Evolutionary conservation across 1,140 invertebrate genomes (phyloP), one percentile per base, ranked within the genome.

Genomic region (Sogatella furcifera): DNA sequence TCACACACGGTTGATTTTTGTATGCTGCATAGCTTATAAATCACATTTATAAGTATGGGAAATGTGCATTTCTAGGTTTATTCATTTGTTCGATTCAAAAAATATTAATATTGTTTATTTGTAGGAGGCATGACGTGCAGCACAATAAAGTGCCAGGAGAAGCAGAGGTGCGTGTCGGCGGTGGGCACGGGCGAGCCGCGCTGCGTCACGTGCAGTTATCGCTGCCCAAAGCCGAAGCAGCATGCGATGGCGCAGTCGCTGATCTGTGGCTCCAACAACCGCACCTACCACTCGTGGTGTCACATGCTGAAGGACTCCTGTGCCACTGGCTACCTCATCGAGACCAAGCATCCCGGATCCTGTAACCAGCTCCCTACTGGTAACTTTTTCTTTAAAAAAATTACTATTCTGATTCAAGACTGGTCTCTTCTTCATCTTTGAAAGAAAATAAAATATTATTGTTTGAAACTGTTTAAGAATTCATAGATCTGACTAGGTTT

Each of bases 201-300:
- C 38, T 93, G 90, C 74, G 85, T 88, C 46, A 82, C 83, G 62
- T 92, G 89, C 70, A 81, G 80, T 61, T 76, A 74, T 61, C 75
- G 76, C 19, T 84, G 82, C 68, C 74, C 77, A 64, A 74, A 70
- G 61, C 71, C 71, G 58, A 76, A 73, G 52, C 69, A 66, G 31
- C 55, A 76, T 71, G 57, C 71, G 77, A 28, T 28, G 24, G 6
- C 66, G 66, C 67, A 75, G 67, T 77, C 67, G 68, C 75, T 68
- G 55, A 72, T 95, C 46, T 95, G 92, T 76, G 90, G 88, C 55
- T 81, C 80, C 53, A 90, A 95, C 73, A 85, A 89, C 66, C 80
- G 80, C 64, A 92, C 90, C 1, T 95, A 95, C 73, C 76, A 80
- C 22, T 91, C 88, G 44, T 92, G 89, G 85, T 95, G 92, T 75